Evolutionary conservation across 2,888 invertebrate species (phyloP).

Genomic region (Troilus luridus): DNA sequence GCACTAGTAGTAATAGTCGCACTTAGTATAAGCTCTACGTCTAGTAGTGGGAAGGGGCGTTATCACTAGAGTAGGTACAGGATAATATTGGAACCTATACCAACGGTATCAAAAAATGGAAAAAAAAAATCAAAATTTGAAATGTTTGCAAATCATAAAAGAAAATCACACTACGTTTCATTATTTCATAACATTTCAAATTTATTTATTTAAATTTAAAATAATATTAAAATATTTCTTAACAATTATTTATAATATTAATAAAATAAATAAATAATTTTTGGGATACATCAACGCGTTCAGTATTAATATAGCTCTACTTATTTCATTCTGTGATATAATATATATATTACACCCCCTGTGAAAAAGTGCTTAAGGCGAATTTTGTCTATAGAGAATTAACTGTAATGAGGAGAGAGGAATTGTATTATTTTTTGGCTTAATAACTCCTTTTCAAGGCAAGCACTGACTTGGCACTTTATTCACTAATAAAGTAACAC

Average conservation of each 20-base stretch:
- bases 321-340: neutral
- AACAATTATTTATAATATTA: neutral
- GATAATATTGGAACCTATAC: neutral
- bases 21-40: neutral
- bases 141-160: neutral
- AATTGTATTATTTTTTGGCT: too few species aligned
- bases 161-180: neutral
- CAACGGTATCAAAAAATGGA: neutral
- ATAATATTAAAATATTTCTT: neutral
- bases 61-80: neutral
- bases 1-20: slow-evolving; percentile 23
- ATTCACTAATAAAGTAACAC: too few species aligned
- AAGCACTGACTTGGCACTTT: too few species aligned
- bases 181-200: neutral
- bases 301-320: neutral
- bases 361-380: too few species aligned
- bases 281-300: neutral
- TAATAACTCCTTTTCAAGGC: too few species aligned
- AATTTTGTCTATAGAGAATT: too few species aligned
- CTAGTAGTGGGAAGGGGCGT: neutral
- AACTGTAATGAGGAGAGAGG: too few species aligned
- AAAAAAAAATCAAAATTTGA: neutral
- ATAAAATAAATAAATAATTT: neutral
- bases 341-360: too few species aligned
- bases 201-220: neutral